These are phyloP conservation scores for Poeciliopsis prolifica DNA, from an alignment of 2,113 vertebrate species.

Conservation along the genomic window DNA sequence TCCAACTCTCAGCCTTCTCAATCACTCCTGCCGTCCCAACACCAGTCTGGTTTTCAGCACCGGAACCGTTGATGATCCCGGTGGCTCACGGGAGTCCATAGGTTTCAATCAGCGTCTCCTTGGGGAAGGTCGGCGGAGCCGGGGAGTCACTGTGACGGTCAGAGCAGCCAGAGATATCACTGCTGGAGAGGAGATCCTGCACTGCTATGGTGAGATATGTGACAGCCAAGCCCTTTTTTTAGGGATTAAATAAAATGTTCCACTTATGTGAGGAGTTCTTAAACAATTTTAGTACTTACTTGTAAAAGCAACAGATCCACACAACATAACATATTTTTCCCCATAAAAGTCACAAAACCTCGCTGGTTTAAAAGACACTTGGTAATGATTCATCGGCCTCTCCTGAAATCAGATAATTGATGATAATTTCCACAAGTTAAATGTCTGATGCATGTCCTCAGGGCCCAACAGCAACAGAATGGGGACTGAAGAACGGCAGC, in stretches of 20 bases:
- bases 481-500: conserved; percentile 80
- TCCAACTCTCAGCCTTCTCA: conserved; percentile 90
- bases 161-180: conserved; percentile 81
- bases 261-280: not conserved
- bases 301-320: not conserved
- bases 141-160: conserved; percentile 72
- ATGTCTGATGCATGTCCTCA: conserved; percentile 53
- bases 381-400: too few relatives aligned
- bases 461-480: conserved; percentile 88
- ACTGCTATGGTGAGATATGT: conserved; percentile 90
- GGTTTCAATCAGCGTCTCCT: conserved; percentile 3
- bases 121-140: not conserved
- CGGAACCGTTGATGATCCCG: conserved; percentile 49
- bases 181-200: conserved; percentile 88
- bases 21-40: conserved; percentile 94
- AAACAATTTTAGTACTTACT: not conserved
- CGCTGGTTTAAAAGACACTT: too few relatives aligned
- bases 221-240: not conserved
- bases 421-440: not conserved
- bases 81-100: conserved; percentile 15
- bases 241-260: not conserved
- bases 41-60: conserved; percentile 84
- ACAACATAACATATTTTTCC: too few relatives aligned
- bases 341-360: too few relatives aligned
- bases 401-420: too few relatives aligned